phyloP scores from a whole-genome alignment of 2,797 vertebrate species.

The Sebastes aleutianus region DNA sequence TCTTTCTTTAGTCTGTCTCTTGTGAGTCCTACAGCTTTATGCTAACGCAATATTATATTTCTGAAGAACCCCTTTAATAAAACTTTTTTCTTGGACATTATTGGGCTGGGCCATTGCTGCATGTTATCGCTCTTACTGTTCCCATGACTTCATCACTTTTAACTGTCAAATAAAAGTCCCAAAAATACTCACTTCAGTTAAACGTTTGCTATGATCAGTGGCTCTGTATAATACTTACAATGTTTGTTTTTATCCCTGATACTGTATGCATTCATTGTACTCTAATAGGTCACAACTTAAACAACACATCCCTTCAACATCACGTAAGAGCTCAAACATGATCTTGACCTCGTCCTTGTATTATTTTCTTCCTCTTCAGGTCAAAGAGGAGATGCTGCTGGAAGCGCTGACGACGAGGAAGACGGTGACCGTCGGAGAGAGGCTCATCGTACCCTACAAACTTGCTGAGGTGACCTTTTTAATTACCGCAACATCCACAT shows the following conservation, averaged over 20 bases:
- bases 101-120: background rate
- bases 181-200: background rate
- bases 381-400: slow-evolving; percentile 93
- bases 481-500: background rate
- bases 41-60: background rate
- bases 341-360: background rate
- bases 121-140: background rate
- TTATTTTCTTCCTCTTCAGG: slow-evolving; percentile 73
- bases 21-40: background rate
- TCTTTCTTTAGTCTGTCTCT: background rate
- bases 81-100: background rate
- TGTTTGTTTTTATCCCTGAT: background rate
- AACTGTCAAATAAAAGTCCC: background rate
- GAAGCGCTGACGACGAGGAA: slow-evolving; percentile 92
- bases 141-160: background rate
- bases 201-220: background rate
- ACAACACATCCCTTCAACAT: background rate
- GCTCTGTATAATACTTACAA: background rate
- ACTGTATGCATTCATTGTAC: background rate
- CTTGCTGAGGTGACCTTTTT: slow-evolving; percentile 85
- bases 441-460: slow-evolving; percentile 92
- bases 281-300: background rate
- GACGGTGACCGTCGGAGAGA: slow-evolving; percentile 92
- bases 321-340: background rate
- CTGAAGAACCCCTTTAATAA: background rate